Base-by-base conservation (phyloP, 1,140 invertebrate species). In the Sitobion miscanthi region DNA sequence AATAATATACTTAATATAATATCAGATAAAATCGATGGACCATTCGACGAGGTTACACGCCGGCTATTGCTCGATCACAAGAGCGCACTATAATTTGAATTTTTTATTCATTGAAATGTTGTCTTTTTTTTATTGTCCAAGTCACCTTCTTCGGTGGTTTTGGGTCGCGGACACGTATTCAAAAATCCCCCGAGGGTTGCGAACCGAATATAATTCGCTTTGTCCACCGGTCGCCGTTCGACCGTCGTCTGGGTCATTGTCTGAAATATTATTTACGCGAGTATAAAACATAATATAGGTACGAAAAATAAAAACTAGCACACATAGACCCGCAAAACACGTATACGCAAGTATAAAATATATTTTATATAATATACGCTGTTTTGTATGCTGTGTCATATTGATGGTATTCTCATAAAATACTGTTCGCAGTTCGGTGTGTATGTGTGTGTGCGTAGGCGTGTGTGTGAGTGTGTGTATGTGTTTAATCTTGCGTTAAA, bases 401-500 rank as follows among this genome's bases (percentile, higher is more conserved):
- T 77, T 77, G 62, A 86, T 45, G 38, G 9, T 30, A 86, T 42
- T 86, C 21, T 42, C 38, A 30, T 47, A 45, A 30, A 25, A 35
- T 52, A 54, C 30, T 21, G 45, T 47, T 42, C 11, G 2, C 2
- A 5, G 17, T 30, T 30, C 52, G 52, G 35, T 69, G 62, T 69
- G 42, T 69, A 14, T n/a, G 9, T n/a, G 38, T 91, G 90, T 91
- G 42, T 42, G 42, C 4, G 42, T 42, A 3, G 42, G 62, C 30
- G 30, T 69, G 25, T 69, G 25, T n/a, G 9, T n/a, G 38, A 82
- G 57, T 62, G 25, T 62, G 38, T 47, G 25, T n/a, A 2, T 47
- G 38, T 91, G 90, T 91, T 91, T 82, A 91, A 91, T 91, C 57
- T 91, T 82, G 90, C 62, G 42, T 91, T 91, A 91, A 77, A 90